Evolutionary conservation across 2,113 vertebrate genomes (phyloP), one percentile per base, ranked within the genome.

Genomic region (Chaenocephalus aceratus): DNA sequence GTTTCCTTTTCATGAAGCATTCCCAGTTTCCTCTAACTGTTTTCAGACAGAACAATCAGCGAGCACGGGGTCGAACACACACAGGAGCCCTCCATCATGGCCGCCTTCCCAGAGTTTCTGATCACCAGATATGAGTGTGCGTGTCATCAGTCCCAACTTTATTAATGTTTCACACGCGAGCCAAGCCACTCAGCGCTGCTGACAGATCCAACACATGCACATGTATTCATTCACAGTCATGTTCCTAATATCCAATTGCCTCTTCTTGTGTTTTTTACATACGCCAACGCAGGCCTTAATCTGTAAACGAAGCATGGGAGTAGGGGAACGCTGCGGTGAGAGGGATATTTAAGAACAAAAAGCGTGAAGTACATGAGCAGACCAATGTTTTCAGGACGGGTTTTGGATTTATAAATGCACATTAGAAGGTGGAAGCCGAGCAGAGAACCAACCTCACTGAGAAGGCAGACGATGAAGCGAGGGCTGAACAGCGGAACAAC

Each of bases 61-160:
- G 78, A 79, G 82, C 76, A 72, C 85, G 76, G 82, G 73, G 75
- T 75, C n/a, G 26, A 88, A 89, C 88, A 89, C 86, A 90, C 86
- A 90, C 80, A 86, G 80, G 77, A 92, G 75, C 30, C 80, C 81
- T 91, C 85, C 85, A 91, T 80, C 74, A 62, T 91, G 87, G 91
- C 89, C 52, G 49, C 82, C 86, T 89, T 91, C 91, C 89, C 92
- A 90, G 91, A 91, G 89, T 90, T 80, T 91, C 89, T 90, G 91
- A 93, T 91, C 88, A 89, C 89, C 86, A 93, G 92, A 93, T 93
- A 91, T 34, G 82, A 84, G 81, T 51, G 64, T 86, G 85, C 71
- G 72, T 89, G 90, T 89, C 88, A 82, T 93, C 84, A 62, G 80
- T 64, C 84, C 56, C 75, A 77, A 80, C 75, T 89, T 79, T 84